phyloP scores from a whole-genome alignment of 2,888 invertebrate genomes.

The Pomacea canaliculata region DNA sequence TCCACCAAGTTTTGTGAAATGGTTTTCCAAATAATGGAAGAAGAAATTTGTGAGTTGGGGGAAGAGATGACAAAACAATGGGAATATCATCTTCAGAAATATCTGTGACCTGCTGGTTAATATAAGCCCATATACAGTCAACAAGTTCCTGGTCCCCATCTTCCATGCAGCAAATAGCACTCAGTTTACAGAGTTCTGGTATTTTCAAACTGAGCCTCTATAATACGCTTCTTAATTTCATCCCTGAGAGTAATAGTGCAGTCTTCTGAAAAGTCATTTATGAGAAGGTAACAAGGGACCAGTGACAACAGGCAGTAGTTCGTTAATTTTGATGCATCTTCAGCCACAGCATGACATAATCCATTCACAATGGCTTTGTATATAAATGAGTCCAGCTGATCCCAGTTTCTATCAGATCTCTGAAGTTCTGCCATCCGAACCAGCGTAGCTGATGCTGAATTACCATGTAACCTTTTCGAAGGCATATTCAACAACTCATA shows the following conservation, averaged over 20 bases:
- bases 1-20: constrained; percentile 74
- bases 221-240: constrained; percentile 76
- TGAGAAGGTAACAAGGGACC: constrained; percentile 43
- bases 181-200: constrained; percentile 75
- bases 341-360: constrained; percentile 71
- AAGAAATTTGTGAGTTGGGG: constrained; percentile 76
- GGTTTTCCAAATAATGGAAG: constrained; percentile 75
- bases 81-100: constrained; percentile 76
- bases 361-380: constrained; percentile 71
- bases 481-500: constrained; percentile 71
- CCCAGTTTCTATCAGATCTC: constrained; percentile 45
- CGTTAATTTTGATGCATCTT: constrained; percentile 38
- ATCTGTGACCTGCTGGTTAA: constrained; percentile 74
- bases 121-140: constrained; percentile 79
- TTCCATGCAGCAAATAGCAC: constrained; percentile 74
- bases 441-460: constrained; percentile 52
- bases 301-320: constrained; percentile 43
- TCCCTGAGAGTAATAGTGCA: constrained; percentile 73
- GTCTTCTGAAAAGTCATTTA: constrained; percentile 35
- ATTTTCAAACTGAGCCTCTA: constrained; percentile 76
- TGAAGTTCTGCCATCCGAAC: constrained; percentile 45
- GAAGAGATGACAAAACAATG: constrained; percentile 74
- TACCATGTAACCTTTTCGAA: constrained; percentile 70
- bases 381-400: constrained; percentile 67
- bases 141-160: constrained; percentile 72